Conservation (phyloP, 2,888 invertebrate genomes). For the Cerastis leucographa region DNA sequence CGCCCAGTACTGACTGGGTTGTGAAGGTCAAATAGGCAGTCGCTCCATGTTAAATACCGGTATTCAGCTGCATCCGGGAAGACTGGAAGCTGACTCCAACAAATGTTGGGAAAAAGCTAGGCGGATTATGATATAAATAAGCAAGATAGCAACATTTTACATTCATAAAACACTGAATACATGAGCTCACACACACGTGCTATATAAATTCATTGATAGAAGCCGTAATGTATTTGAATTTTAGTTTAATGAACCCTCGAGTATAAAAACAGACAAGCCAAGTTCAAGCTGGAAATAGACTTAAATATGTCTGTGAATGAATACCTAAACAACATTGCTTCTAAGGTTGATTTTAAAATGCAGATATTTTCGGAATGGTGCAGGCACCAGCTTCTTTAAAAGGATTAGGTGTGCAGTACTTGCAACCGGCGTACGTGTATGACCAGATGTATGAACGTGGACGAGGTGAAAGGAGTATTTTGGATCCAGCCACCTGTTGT, state of each 20-base stretch:
- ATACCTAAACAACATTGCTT: not conserved
- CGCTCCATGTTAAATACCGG: too few species aligned
- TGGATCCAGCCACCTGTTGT: not conserved
- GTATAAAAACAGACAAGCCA: slow-evolving; percentile 8
- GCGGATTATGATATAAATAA: too few species aligned
- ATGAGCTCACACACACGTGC: not conserved
- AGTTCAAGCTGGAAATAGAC: not conserved
- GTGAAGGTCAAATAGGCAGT: too few species aligned
- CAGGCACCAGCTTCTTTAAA: too few species aligned
- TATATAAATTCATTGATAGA: slow-evolving; percentile 17
- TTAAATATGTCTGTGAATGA: not conserved
- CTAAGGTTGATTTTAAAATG: not conserved
- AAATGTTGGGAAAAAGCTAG: too few species aligned
- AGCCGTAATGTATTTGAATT: slow-evolving; percentile 27
- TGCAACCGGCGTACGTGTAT: too few species aligned
- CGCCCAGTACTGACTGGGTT: too few species aligned
- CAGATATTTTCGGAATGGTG: not conserved
- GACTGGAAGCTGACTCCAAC: too few species aligned
- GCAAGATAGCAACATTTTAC: not conserved
- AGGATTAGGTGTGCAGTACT: too few species aligned
- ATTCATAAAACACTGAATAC: not conserved
- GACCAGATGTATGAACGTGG: too few species aligned
- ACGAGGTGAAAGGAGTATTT: not conserved
- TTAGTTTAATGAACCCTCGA: slow-evolving; percentile 15
- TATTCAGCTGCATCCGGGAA: too few species aligned